Evolutionary conservation across 2,113 vertebrate genomes (phyloP).

Genomic region (Cepphus grylle): DNA sequence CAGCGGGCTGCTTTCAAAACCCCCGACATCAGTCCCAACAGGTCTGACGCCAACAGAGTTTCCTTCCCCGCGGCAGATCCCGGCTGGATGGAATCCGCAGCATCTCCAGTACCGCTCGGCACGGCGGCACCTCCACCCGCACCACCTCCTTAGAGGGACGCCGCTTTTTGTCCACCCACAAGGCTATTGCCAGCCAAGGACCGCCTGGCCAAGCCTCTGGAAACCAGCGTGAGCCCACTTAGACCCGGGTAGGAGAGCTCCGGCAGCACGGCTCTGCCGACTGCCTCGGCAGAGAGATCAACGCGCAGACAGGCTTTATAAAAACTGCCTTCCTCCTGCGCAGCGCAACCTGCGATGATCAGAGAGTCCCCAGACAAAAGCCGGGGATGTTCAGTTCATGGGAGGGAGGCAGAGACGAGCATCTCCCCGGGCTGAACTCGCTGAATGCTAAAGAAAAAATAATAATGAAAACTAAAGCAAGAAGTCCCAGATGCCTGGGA

Average conservation of each 20-base stretch:
- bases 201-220: neutral
- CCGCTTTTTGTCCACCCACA: neutral
- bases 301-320: neutral
- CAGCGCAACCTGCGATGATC: neutral
- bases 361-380: conserved; percentile 39
- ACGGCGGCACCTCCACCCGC: neutral
- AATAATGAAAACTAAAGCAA: neutral
- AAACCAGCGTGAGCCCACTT: neutral
- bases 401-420: neutral
- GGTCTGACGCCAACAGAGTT: neutral
- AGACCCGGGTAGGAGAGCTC: neutral
- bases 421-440: neutral
- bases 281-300: neutral
- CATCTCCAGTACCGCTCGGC: neutral
- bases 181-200: neutral
- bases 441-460: neutral
- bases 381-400: neutral
- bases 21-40: neutral
- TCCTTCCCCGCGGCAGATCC: neutral
- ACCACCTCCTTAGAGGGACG: fast-evolving
- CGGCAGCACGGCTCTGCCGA: neutral
- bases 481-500: neutral
- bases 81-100: neutral
- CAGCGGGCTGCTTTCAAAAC: neutral
- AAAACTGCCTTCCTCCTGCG: neutral